phyloP scores from a whole-genome alignment of 2,888 invertebrate genomes.

The Celastrina argiolus region DNA sequence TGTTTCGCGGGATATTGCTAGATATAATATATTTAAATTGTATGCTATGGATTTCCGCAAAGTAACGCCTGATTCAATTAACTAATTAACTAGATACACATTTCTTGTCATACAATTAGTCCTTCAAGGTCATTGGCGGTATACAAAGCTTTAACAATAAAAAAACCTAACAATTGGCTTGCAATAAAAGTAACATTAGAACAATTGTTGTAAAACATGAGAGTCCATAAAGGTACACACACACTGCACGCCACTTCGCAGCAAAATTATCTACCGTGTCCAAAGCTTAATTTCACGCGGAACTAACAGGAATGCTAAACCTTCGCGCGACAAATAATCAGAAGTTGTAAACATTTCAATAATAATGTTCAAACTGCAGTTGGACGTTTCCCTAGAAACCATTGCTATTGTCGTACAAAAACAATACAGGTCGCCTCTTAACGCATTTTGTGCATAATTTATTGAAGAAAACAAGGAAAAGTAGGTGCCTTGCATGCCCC shows the following conservation, averaged over 20 bases:
- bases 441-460: constrained; percentile 19
- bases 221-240: neutral
- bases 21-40: too few relatives aligned
- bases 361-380: constrained; percentile 13
- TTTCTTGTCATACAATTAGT: too few relatives aligned
- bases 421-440: neutral
- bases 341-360: constrained; percentile 21
- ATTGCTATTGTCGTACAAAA: constrained; percentile 8
- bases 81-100: too few relatives aligned
- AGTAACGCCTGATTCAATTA: too few relatives aligned
- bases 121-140: too few relatives aligned
- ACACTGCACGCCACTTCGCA: neutral
- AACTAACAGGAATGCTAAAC: constrained; percentile 6
- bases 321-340: constrained; percentile 16
- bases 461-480: constrained; percentile 18
- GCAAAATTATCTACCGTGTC: neutral
- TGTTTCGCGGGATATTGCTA: too few relatives aligned
- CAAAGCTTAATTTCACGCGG: neutral
- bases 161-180: too few relatives aligned
- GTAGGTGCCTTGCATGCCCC: constrained; percentile 9
- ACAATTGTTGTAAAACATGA: neutral
- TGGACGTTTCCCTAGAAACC: constrained; percentile 7
- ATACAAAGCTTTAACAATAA: too few relatives aligned
- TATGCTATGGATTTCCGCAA: too few relatives aligned
- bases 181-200: too few relatives aligned